Evolutionary conservation across 1,140 invertebrate species (phyloP).

Genomic region (Drosophila littoralis): DNA sequence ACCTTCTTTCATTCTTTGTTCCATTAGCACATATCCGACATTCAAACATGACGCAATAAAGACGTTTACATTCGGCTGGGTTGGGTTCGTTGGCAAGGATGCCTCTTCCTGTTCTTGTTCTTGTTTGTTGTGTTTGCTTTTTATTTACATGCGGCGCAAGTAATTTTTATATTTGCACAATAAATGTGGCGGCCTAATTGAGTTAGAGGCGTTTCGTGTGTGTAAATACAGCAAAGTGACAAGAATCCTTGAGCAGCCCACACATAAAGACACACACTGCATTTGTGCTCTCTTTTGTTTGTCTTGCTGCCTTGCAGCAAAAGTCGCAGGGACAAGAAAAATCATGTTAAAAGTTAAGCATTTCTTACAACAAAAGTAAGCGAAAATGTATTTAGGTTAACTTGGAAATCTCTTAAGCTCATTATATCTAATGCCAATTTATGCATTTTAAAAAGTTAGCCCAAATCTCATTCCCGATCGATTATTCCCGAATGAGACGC

Average conservation of each 20-base stretch:
- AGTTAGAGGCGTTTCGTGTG: constrained; percentile 46
- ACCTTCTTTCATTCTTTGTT: not conserved
- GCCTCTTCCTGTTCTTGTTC: not conserved
- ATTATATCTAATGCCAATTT: constrained; percentile 27
- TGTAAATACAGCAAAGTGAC: constrained; percentile 42
- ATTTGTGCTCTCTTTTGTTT: constrained; percentile 1
- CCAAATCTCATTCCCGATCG: no score
- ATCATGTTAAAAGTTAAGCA: constrained; percentile 15
- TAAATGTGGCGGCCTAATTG: constrained; percentile 40
- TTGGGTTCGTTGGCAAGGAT: constrained; percentile 10
- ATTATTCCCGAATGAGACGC: no score
- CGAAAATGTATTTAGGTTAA: constrained; percentile 3
- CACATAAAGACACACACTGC: constrained; percentile 4
- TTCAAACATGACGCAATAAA: constrained; percentile 21
- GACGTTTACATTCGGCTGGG: constrained; percentile 15
- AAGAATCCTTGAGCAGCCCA: constrained; percentile 20
- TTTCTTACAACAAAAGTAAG: constrained; percentile 8
- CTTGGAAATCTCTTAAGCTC: constrained; percentile 26
- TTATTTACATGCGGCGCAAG: constrained; percentile 40
- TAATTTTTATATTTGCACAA: constrained; percentile 46
- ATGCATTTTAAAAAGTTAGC: not conserved
- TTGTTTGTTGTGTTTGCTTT: constrained; percentile 16
- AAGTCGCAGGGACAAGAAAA: constrained; percentile 15
- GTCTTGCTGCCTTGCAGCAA: constrained; percentile 14
- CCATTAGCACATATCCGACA: constrained; percentile 17